phyloP scores from a whole-genome alignment of 2,888 invertebrate genomes.

The Creontiades dilutus region DNA sequence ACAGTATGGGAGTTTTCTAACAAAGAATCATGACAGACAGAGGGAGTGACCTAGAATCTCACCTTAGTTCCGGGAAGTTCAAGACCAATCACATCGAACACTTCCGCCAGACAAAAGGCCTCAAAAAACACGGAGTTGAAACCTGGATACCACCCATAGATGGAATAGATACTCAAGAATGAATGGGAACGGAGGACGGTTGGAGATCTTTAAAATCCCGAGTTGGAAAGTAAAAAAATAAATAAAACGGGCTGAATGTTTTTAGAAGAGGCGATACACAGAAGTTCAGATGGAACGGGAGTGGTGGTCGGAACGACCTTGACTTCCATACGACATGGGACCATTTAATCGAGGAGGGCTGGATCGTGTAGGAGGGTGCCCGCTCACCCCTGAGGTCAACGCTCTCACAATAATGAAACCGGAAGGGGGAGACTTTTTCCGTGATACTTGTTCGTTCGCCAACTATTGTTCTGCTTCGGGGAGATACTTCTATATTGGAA shows the following conservation, averaged over 20 bases:
- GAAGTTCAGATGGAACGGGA: not conserved
- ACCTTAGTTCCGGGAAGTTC: not conserved
- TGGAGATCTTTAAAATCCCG: not conserved
- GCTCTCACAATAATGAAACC: constrained; percentile 24
- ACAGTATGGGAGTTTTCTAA: too few species aligned
- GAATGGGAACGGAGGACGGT: too few species aligned
- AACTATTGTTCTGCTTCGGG: not conserved
- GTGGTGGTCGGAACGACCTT: constrained; percentile 34
- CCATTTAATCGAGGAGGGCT: constrained; percentile 52
- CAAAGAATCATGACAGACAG: not conserved
- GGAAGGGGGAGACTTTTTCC: not conserved
- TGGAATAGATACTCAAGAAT: too few species aligned
- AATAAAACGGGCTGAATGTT: constrained; percentile 49
- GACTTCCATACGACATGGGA: constrained; percentile 39
- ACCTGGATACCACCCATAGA: too few species aligned
- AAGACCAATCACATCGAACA: not conserved
- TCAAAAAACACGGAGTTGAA: too few species aligned
- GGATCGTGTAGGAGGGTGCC: constrained; percentile 55
- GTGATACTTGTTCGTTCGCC: not conserved
- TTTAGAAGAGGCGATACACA: constrained; percentile 28
- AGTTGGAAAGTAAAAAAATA: not conserved
- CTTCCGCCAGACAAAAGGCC: not conserved
- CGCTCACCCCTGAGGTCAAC: constrained; percentile 46
- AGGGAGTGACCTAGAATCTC: constrained; percentile 16
- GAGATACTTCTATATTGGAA: not conserved